Base-by-base conservation (phyloP, 2,888 invertebrate genomes). In the Cheilosia grossa region DNA sequence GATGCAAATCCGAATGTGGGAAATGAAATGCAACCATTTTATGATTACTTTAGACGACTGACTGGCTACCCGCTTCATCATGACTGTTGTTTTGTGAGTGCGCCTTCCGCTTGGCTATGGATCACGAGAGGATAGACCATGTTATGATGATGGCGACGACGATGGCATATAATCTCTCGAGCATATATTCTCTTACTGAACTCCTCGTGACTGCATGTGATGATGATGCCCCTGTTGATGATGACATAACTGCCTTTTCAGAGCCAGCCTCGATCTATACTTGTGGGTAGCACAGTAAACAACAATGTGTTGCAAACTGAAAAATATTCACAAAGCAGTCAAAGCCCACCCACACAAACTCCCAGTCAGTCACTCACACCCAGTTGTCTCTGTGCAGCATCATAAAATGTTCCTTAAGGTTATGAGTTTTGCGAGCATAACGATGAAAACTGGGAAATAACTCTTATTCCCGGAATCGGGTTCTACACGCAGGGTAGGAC, bases 21-120 rank as follows among this genome's bases (percentile, higher is more conserved):
- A 83, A 80, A 83, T 83, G 80, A 83, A 83, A 80, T 66, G 74
- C 80, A 75, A 83, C 83, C 83, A 61, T 83, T 83, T 83, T 83
- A 83, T 80, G 83, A 83, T 83, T 83, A 80, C 80, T 80, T 75
- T 75, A 37, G 59, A 53, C 49, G 79, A 74, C 79, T 61, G 47
- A 47, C 49, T 78, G 74, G 53, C 44, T 69, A 40, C 9, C 7
- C 27, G 58, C 13, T 53, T 56, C 49, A 51, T 13, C 4, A 42
- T 56, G 51, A 44, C 51, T 54, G 53, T 77, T 70, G 63, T 42
- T 53, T 30, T 42, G 40, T 56, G n/a, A 27, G 42, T 59, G 37
- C 40, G 49, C n/a, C n/a, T n/a, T n/a, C n/a, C n/a, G n/a, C 17
- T 10, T 10, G 24, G 5, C 15, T 21, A 19, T 21, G 40, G 37